Conservation (phyloP, 2,113 vertebrate species). For the Steatornis caripensis region DNA sequence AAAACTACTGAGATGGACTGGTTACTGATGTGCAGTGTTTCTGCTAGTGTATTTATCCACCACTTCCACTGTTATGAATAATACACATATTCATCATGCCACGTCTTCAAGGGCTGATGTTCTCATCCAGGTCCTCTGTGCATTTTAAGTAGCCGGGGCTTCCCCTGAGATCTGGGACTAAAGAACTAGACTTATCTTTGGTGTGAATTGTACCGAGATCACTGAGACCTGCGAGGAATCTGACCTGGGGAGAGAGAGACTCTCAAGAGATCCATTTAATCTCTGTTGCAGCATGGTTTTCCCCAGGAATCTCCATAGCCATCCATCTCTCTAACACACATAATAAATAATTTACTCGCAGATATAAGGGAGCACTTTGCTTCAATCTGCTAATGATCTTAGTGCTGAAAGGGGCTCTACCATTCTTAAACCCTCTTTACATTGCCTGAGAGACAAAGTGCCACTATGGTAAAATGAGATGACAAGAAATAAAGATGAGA, state of each 20-base stretch:
- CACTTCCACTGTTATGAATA: constrained; percentile 36
- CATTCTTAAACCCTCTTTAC: not conserved
- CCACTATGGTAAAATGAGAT: constrained; percentile 4
- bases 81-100: constrained; percentile 14
- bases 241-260: not conserved
- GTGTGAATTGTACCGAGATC: constrained; percentile 4
- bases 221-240: not conserved
- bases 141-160: constrained; percentile 7
- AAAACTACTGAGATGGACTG: not conserved
- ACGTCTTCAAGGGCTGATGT: constrained; percentile 11
- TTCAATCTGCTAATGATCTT: constrained; percentile 42
- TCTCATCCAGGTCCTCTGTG: constrained; percentile 7
- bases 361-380: constrained; percentile 46
- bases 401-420: not conserved
- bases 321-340: constrained; percentile 47
- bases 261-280: constrained; percentile 38
- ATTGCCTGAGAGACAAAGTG: not conserved
- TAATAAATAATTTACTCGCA: constrained; percentile 55
- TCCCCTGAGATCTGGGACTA: constrained; percentile 26
- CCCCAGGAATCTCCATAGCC: constrained; percentile 14
- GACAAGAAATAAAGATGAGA: not conserved
- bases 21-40: not conserved
- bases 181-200: not conserved
- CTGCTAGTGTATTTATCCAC: not conserved
- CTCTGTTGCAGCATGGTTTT: constrained; percentile 12